Conservation (phyloP, 2,888 invertebrate genomes). For the Pterostichus madidus region DNA sequence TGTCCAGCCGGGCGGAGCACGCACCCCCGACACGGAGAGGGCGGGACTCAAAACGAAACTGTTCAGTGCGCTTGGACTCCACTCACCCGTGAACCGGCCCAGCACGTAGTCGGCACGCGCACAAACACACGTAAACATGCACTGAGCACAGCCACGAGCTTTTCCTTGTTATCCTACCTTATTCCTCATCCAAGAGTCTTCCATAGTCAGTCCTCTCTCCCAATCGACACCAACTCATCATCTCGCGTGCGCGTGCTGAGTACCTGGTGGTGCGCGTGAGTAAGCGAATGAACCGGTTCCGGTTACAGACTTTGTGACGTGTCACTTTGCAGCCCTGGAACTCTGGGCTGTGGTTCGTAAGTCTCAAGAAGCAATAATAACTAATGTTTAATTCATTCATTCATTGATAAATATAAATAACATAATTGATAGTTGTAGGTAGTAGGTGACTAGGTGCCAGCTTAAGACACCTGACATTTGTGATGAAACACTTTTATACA, state of each 20-base stretch:
- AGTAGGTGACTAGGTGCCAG: conserved; percentile 28
- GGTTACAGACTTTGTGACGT: conserved; percentile 43
- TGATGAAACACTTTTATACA: conserved; percentile 46
- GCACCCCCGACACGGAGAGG: conserved; percentile 84
- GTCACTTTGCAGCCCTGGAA: conserved; percentile 31
- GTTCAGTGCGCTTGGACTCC: conserved; percentile 91
- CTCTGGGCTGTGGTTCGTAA: conserved; percentile 49
- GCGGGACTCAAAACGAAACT: conserved; percentile 91
- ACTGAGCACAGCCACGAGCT: not conserved
- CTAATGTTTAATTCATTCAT: conserved; percentile 45
- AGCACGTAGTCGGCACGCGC: conserved; percentile 64
- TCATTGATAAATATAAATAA: conserved; percentile 42
- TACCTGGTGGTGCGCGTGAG: conserved; percentile 43
- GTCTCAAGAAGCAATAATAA: conserved; percentile 43
- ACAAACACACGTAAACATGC: conserved; percentile 48
- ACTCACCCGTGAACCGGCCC: conserved; percentile 78
- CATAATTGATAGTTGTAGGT: conserved; percentile 45
- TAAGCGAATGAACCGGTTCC: conserved; percentile 40
- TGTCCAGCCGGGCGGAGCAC: conserved; percentile 81
- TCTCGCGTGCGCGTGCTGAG: conserved; percentile 45
- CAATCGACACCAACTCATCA: not conserved
- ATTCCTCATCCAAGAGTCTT: not conserved
- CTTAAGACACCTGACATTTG: conserved; percentile 38
- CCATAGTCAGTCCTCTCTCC: conserved; percentile 21
- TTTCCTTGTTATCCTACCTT: not conserved